Base-by-base conservation (phyloP, 2,888 invertebrate species). In the Plebejus anna region DNA sequence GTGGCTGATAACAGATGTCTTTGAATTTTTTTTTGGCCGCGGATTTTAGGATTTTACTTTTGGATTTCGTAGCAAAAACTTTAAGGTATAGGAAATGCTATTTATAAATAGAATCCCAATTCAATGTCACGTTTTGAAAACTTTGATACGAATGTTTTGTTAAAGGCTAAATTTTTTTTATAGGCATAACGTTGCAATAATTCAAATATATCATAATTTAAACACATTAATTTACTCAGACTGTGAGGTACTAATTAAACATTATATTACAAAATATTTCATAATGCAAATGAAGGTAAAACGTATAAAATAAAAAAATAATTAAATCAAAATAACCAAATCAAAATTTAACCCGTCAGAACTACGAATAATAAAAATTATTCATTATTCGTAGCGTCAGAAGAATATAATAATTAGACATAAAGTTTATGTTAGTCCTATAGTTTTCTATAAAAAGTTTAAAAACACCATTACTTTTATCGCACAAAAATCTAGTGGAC, bases 1-100 rank as follows among this genome's bases (percentile, higher is more conserved):
- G 4, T 79, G 76, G 89, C 90, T 90, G 91, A 90, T 88, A 77
- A 79, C 81, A 78, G 36, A 55, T 75, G 75, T 32, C 32, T 75
- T 55, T 55, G 9, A 36, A 16, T 57, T 16, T 28, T 51, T 22
- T 73, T 32, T 32, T 55, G 36, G 47, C 16, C 6, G 16, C 55
- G 57, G 55, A 11, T 36, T 75, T 57, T 57, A 9, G 75, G 38
- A 61, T 22, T 55, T 55, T 61, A 11, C 22, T 59, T 22, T 59
- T 59, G n/a, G 59, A 22, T 61, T 61, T 13, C 32, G 32, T 32
- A 4, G 66, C 66, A 66, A 66, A 66, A 66, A 32, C 66, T 36
- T 66, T 32, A 16, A 61, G 61, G 11, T 61, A 4, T 7, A 22
- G 1, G 4, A 66, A 22, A 32, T 32, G 13, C 55, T 55, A 55